Percentiles rank a stretch among this genome's conserved stretches.
These are phyloP conservation scores for Pseudococcus viburni DNA, from an alignment of 2,888 invertebrate genomes.

Conservation along the genomic window DNA sequence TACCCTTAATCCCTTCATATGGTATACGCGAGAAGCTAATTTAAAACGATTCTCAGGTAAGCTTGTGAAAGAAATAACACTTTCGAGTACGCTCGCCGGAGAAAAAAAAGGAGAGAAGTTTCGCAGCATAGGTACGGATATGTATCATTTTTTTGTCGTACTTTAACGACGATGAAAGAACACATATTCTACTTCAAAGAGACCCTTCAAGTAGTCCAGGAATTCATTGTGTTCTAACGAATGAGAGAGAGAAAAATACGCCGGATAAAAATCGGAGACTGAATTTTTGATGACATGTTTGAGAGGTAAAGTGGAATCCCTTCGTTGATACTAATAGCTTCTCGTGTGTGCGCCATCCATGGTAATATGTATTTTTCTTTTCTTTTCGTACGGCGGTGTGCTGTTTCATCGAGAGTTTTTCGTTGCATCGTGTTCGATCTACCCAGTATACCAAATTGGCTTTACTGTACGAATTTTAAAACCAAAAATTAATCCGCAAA, in stretches of 20 bases:
- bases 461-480: neutral
- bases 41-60: constrained; percentile 20
- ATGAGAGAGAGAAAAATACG: neutral
- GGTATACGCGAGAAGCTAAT: constrained; percentile 13
- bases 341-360: constrained; percentile 2
- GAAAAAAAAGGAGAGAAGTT: constrained; percentile 7
- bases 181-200: constrained; percentile 38
- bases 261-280: constrained; percentile 19
- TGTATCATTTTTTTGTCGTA: constrained; percentile 17
- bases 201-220: constrained; percentile 33
- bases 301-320: constrained; percentile 37
- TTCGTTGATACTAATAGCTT: constrained; percentile 20
- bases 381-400: neutral
- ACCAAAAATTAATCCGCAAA: constrained; percentile 22
- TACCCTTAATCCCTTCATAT: neutral
- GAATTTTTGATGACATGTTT: constrained; percentile 50
- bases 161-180: constrained; percentile 27
- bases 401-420: neutral
- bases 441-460: neutral
- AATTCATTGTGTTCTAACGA: constrained; percentile 37
- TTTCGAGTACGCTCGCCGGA: constrained; percentile 1
- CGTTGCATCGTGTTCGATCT: neutral
- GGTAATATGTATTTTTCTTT: neutral
- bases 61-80: neutral
- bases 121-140: neutral